Conservation (phyloP, 2,888 invertebrate genomes). For the Drosophila kanekoi region DNA sequence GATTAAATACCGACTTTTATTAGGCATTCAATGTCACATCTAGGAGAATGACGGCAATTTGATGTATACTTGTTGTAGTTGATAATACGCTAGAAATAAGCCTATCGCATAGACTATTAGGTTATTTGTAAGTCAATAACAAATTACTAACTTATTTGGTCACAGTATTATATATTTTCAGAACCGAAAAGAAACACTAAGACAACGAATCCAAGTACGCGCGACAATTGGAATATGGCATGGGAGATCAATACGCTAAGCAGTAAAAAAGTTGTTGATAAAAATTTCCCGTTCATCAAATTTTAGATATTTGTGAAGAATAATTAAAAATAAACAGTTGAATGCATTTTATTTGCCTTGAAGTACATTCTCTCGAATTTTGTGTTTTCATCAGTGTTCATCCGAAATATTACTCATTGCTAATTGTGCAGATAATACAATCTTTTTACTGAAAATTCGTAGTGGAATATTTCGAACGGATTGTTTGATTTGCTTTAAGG, state of each 20-base stretch:
- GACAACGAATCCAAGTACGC: neutral
- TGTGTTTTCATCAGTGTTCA: no score
- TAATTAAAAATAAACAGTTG: no score
- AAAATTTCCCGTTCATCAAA: neutral
- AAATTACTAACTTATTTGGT: neutral
- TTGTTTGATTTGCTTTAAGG: no score
- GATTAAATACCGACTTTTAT: conserved; percentile 8
- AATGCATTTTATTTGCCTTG: no score
- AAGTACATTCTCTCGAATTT: no score
- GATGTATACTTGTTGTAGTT: conserved; percentile 6
- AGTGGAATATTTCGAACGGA: no score
- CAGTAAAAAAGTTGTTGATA: neutral
- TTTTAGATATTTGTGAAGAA: neutral
- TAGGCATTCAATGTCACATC: conserved; percentile 58
- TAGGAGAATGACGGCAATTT: conserved; percentile 50
- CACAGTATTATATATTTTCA: conserved; percentile 23
- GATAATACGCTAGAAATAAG: conserved; percentile 32
- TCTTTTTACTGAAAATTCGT: no score
- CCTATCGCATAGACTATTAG: neutral
- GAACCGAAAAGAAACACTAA: conserved; percentile 1
- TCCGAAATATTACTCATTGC: no score
- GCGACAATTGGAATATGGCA: neutral
- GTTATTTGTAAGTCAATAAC: conserved; percentile 42
- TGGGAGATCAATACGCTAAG: neutral
- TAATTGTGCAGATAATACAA: no score